phyloP scores from a whole-genome alignment of 2,113 vertebrate species.

The Pseudorhombus dupliciocellatus region DNA sequence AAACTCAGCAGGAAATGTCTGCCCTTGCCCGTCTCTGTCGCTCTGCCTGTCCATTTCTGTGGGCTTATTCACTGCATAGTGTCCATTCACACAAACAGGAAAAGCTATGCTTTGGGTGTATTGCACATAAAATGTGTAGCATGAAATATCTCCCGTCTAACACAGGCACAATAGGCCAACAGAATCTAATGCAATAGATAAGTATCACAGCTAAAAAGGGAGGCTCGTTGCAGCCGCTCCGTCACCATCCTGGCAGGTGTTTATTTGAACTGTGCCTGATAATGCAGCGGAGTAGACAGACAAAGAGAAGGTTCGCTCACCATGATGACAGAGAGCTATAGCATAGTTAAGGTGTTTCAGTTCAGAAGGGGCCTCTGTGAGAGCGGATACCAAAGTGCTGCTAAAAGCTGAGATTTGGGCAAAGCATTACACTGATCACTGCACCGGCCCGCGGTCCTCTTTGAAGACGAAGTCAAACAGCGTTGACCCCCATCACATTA shows the following conservation, averaged over 20 bases:
- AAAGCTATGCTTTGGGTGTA: neutral
- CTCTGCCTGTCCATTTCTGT: conserved; percentile 14
- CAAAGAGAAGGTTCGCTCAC: conserved; percentile 34
- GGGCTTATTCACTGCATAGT: conserved; percentile 8
- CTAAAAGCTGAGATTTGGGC: conserved; percentile 64
- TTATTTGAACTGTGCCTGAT: conserved; percentile 40
- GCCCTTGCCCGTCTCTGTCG: neutral
- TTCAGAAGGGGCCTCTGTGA: conserved; percentile 24
- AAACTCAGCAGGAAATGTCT: conserved; percentile 40
- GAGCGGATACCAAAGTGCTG: conserved; percentile 38
- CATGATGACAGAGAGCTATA: conserved; percentile 37
- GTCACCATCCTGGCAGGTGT: conserved; percentile 48
- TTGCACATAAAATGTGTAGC: neutral
- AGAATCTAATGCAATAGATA: neutral
- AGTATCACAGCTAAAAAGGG: conserved; percentile 8
- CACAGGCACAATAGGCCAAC: neutral
- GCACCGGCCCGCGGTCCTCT: conserved; percentile 27
- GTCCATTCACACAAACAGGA: conserved; percentile 6
- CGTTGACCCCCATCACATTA: conserved; percentile 28
- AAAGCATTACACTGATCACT: conserved; percentile 42
- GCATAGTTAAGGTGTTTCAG: conserved; percentile 24
- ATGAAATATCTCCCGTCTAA: neutral
- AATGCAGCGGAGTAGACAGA: conserved; percentile 40
- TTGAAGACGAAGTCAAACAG: conserved; percentile 43
- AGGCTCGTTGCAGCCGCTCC: conserved; percentile 9